Percentiles rank a stretch among this genome's conserved stretches.
These are phyloP conservation scores for Trachymyrmex cornetzi DNA, from an alignment of 1,140 invertebrate genomes.

Conservation along the genomic window DNA sequence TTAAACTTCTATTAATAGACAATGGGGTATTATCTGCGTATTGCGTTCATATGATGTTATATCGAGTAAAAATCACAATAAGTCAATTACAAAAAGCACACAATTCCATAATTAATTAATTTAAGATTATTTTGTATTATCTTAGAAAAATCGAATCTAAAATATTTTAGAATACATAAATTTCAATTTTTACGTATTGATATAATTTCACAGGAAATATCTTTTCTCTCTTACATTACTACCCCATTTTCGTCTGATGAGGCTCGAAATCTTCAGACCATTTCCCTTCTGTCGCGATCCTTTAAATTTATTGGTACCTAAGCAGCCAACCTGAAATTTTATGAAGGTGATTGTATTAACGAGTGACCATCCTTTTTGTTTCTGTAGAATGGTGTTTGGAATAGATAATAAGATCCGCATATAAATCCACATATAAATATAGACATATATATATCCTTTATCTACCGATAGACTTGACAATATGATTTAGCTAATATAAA, in stretches of 20 bases:
- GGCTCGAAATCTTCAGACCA: constrained; percentile 52
- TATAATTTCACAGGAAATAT: constrained; percentile 46
- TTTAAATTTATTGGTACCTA: constrained; percentile 50
- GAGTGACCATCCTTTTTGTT: constrained; percentile 43
- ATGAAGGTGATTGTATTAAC: constrained; percentile 43
- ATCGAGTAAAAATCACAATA: neutral
- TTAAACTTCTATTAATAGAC: constrained; percentile 31
- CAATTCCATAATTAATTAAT: constrained; percentile 9
- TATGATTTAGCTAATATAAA: neutral
- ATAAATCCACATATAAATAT: constrained; percentile 1
- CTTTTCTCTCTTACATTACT: constrained; percentile 12
- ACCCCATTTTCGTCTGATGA: constrained; percentile 56
- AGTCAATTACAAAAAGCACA: neutral
- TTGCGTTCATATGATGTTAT: neutral
- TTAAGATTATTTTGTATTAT: neutral
- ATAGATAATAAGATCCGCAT: constrained; percentile 43
- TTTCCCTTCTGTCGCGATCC: constrained; percentile 53
- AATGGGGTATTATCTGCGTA: neutral
- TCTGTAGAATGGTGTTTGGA: constrained; percentile 3
- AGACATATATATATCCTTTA: constrained; percentile 8
- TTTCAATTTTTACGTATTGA: constrained; percentile 21
- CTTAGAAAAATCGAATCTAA: neutral
- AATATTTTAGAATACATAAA: neutral
- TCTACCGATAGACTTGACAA: neutral
- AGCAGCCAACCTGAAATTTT: constrained; percentile 21